A percentile compares a stretch with the other conserved stretches of the same genome.
Evolutionary conservation across 2,113 vertebrate genomes (phyloP).

Genomic region (Shinisaurus crocodilurus): DNA sequence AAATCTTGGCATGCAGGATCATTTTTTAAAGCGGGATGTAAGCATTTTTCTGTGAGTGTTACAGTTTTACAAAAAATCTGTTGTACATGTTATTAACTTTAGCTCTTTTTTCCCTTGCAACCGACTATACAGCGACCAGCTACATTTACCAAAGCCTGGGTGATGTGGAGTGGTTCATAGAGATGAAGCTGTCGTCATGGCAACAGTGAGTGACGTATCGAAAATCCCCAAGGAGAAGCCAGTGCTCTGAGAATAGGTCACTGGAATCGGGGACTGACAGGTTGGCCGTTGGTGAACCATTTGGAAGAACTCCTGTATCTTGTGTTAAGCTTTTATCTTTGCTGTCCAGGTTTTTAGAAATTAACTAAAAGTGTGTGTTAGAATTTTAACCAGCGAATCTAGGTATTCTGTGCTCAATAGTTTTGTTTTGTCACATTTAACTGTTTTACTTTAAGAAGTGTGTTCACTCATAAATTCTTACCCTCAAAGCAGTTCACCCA

Average conservation of each 20-base stretch:
- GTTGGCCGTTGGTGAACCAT: slow-evolving; percentile 98
- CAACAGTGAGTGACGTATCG: slow-evolving; percentile 99
- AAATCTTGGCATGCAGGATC: slow-evolving; percentile 70
- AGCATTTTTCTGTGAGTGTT: slow-evolving; percentile 82
- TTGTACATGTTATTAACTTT: slow-evolving; percentile 95
- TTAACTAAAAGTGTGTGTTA: slow-evolving; percentile 57
- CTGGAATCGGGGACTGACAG: slow-evolving; percentile 99
- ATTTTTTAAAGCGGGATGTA: slow-evolving; percentile 74
- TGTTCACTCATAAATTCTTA: neutral
- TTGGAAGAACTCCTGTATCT: slow-evolving; percentile 99
- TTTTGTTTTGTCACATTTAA: slow-evolving; percentile 41
- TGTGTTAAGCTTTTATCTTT: slow-evolving; percentile 98
- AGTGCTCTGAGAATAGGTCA: slow-evolving; percentile 99
- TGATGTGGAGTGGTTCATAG: slow-evolving; percentile 99
- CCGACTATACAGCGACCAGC: slow-evolving; percentile 99
- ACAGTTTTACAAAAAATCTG: slow-evolving; percentile 75
- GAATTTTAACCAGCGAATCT: slow-evolving; percentile 57
- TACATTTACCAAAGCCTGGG: slow-evolving; percentile 99
- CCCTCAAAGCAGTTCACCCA: neutral
- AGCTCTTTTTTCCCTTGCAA: slow-evolving; percentile 94
- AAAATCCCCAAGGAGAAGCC: slow-evolving; percentile 99
- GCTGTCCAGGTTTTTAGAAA: slow-evolving; percentile 87
- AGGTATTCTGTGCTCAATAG: slow-evolving; percentile 42
- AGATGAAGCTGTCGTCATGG: slow-evolving; percentile 99
- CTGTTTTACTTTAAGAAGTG: slow-evolving; percentile 20